Percentiles rank a stretch among this genome's conserved stretches.
Conservation (phyloP, 2,113 vertebrate genomes). For the Scortum barcoo region DNA sequence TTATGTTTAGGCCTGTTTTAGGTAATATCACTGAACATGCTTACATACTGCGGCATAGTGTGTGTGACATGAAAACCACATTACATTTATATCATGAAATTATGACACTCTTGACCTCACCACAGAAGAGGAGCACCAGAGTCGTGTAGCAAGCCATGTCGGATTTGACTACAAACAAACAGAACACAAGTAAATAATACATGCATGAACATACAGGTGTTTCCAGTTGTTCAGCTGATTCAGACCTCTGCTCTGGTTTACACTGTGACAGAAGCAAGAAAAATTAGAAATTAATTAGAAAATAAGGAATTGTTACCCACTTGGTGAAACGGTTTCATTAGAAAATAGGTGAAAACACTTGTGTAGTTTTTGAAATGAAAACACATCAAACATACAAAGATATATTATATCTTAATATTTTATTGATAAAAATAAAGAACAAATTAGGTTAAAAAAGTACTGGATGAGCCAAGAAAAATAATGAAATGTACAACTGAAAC, state of each 20-base stretch:
- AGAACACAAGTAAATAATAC: background rate
- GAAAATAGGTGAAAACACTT: background rate
- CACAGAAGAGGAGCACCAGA: conserved; percentile 6
- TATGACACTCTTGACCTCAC: conserved; percentile 1
- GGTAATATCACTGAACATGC: too few relatives aligned
- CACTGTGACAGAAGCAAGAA: background rate
- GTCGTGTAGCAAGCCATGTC: conserved; percentile 9
- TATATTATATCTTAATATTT: too few relatives aligned
- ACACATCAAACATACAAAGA: background rate
- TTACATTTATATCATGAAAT: too few relatives aligned
- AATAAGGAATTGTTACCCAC: background rate
- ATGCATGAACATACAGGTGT: background rate
- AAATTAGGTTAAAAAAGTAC: too few relatives aligned
- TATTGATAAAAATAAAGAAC: too few relatives aligned
- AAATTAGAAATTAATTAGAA: too few relatives aligned
- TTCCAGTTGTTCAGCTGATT: too few relatives aligned
- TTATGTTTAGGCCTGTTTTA: too few relatives aligned
- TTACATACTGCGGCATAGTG: too few relatives aligned
- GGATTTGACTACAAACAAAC: conserved; percentile 9
- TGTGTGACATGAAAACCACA: background rate
- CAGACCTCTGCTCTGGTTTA: background rate
- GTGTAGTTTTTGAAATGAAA: background rate
- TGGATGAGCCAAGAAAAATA: too few relatives aligned
- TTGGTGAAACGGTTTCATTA: too few relatives aligned
- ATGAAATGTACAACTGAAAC: too few relatives aligned